A percentile compares a stretch with the other conserved stretches of the same genome.
Evolutionary conservation across 2,797 vertebrate species (phyloP).

Genomic region (Micromesistius poutassou): DNA sequence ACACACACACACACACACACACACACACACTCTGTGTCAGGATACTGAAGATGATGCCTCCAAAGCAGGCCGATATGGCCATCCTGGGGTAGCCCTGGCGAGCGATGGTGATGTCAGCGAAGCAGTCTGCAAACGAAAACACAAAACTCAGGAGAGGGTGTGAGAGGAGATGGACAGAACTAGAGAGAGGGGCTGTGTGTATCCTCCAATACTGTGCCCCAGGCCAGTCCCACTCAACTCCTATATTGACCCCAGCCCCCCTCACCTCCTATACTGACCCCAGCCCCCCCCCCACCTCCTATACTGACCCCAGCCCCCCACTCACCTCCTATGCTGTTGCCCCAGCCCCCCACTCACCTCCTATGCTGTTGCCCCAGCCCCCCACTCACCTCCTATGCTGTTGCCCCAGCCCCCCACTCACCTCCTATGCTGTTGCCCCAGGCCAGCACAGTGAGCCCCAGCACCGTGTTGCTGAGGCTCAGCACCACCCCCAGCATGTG

Average conservation of each 20-base stretch:
- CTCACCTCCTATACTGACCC: no score
- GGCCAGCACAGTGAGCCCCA: slow-evolving; percentile 92
- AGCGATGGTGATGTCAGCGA: slow-evolving; percentile 92
- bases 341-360: no score
- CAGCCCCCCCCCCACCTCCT: no score
- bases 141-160: neutral
- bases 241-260: no score
- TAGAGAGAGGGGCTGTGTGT: no score
- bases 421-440: slow-evolving; percentile 98
- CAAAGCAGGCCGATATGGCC: slow-evolving; percentile 96
- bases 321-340: no score
- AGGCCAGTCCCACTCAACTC: slow-evolving; percentile 63
- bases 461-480: slow-evolving; percentile 89
- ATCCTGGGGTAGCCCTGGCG: slow-evolving; percentile 93
- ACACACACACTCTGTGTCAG: slow-evolving; percentile 48
- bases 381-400: no score
- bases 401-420: slow-evolving; percentile 71
- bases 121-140: slow-evolving; percentile 77
- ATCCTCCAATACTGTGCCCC: slow-evolving; percentile 85
- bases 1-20: slow-evolving; percentile 9
- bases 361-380: no score
- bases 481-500: slow-evolving; percentile 87
- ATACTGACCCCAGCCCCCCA: no score
- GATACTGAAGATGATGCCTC: slow-evolving; percentile 99
- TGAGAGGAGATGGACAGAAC: no score